Base-by-base conservation (phyloP, 2,888 invertebrate genomes). In the Limnephilus rhombicus region DNA sequence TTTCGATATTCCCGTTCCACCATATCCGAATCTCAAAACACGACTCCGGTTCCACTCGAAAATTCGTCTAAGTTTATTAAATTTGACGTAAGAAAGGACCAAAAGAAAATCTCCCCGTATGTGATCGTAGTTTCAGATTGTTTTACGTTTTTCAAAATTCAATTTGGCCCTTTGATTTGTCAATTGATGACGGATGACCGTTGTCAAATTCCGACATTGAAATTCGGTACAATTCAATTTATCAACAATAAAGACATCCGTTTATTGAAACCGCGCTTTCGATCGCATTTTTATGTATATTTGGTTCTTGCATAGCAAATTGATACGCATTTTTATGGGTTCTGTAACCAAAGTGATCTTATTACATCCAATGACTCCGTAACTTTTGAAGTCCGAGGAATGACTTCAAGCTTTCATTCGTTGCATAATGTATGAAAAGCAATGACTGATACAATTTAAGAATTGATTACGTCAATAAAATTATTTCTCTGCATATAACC, bases 211-310 rank as follows among this genome's bases (percentile, higher is more conserved):
- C 24, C 29, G 86, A 29, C 45, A 49, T n/a, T 45, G 45, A 24
- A 45, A 45, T 86, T 86, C 86, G 45, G 86, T 29, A 86, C 45
- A 29, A 45, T 24, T 86, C 91, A 91, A 91, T 91, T 89, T 49
- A 87, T 83, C 91, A 85, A 87, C 92, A 92, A 90, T 92, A 53
- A 80, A 92, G 92, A 68, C 85, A 90, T 91, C 87, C 81, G 87
- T 85, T 86, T 90, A 90, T 85, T 9, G 68, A 68, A 68, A 24
- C 90, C 80, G 15, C 80, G 90, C 68, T 49, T 89, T 89, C 34
- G 68, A 83, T 83, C 41, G 90, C 92, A 92, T 68, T 92, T 90
- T 80, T 90, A 87, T 92, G 90, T 68, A 68, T 68, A 68, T 68
- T 24, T 53, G 15, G 53, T 53, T 53, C 53, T 53, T 90, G 92